phyloP scores from a whole-genome alignment of 2,113 vertebrate genomes.

The Pterocles gutturalis region DNA sequence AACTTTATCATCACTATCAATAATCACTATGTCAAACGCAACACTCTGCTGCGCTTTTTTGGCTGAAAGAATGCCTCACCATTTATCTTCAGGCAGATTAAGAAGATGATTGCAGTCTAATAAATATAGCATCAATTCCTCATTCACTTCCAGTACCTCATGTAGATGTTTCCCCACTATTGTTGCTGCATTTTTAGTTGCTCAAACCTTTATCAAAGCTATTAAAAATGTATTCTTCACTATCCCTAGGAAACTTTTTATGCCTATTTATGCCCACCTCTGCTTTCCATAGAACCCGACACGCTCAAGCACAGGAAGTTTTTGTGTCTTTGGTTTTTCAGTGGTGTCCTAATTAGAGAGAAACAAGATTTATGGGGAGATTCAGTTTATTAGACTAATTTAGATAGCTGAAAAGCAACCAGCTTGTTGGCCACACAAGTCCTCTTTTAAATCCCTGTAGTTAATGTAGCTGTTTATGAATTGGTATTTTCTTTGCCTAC shows the following conservation, averaged over 20 bases:
- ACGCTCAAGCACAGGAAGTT: not conserved
- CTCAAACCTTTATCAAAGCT: constrained; percentile 2
- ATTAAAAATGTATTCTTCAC: not conserved
- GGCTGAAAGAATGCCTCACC: constrained; percentile 19
- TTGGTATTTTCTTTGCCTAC: not conserved
- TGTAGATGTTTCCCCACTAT: not conserved
- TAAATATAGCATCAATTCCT: constrained; percentile 61
- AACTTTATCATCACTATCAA: constrained; percentile 69
- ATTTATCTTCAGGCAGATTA: constrained; percentile 30
- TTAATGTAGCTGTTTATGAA: not conserved
- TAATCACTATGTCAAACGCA: constrained; percentile 39
- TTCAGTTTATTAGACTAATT: not conserved
- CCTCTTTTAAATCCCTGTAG: not conserved
- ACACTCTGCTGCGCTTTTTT: not conserved
- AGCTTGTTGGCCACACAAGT: not conserved
- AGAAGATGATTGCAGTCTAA: constrained; percentile 43
- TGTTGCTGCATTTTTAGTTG: not conserved
- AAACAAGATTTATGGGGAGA: not conserved
- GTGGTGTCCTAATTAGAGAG: not conserved
- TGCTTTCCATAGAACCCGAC: not conserved
- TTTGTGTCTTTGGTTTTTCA: not conserved
- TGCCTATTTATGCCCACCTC: not conserved
- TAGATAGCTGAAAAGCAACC: not conserved
- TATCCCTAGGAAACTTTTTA: not conserved
- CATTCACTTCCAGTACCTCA: constrained; percentile 10